Base-by-base conservation (phyloP, 1,140 invertebrate genomes). In the Drosophila seguyi region DNA sequence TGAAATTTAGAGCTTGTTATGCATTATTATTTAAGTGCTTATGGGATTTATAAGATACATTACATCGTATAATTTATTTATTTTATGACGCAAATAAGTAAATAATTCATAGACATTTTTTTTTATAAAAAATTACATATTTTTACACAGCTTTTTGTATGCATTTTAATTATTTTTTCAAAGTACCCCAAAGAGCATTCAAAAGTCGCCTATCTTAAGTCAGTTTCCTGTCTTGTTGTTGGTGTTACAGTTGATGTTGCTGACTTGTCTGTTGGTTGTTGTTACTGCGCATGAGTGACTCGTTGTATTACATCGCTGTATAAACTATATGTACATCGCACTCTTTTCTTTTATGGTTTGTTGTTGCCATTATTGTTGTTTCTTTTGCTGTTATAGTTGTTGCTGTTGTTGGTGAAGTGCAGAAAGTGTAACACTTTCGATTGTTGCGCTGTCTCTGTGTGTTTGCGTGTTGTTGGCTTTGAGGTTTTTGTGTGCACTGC, bases 381-480 rank as follows among this genome's bases (percentile, higher is more conserved):
- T 58, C 60, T 16, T 47, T 47, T 77, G 75, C 60, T 81, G 39
- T 10, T 82, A 71, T 52, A 79, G 34, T 50, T 50, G n/a, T 18
- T 81, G 78, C 73, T 87, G 65, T 59, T 87, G 75, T 74, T 65
- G 80, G 53, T 84, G 81, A 81, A 88, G 85, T 88, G 85, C 85
- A 88, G 85, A 88, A 88, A 88, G 85, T 88, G 85, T 88, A 88
- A 88, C 85, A 88, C 85, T 88, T 88, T 90, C 85, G 85, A 88
- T 88, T 88, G 85, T 88, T 88, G 77, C 75, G 66, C 71, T 82
- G 79, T 72, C 79, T 74, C 60, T 74, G 41, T 47, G 53, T 73
- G 63, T 67, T 60, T 68, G 60, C 47, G 45, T 81, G 52, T 31
- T 75, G 60, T 45, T 85, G 50, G n/a, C 47, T 62, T 72, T 77